Conservation (phyloP, 2,888 invertebrate genomes). For the Macropis europaea region DNA sequence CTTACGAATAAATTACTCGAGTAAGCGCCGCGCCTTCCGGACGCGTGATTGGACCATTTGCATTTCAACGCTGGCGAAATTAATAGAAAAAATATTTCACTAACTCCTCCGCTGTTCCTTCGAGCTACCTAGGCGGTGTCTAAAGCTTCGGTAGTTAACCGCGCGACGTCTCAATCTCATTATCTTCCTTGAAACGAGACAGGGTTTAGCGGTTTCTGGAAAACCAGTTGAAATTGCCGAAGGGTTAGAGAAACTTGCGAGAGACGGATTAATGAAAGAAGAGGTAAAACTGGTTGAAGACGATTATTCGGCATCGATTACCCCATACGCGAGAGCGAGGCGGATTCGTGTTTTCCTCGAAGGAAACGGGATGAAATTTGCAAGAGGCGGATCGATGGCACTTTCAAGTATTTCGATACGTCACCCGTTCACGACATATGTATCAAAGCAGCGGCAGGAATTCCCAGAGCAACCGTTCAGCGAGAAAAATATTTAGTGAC, state of each 20-base stretch:
- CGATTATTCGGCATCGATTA: not conserved
- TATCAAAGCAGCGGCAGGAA: constrained; percentile 49
- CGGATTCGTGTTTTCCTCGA: not conserved
- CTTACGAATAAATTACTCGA: constrained; percentile 70
- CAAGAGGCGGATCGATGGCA: constrained; percentile 37
- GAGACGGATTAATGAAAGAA: too few relatives aligned
- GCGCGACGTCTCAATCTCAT: not conserved
- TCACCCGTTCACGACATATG: constrained; percentile 38
- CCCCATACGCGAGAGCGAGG: not conserved
- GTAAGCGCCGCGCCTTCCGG: constrained; percentile 60
- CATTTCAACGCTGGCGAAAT: constrained; percentile 56
- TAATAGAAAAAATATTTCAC: constrained; percentile 51
- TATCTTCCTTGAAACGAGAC: too few relatives aligned
- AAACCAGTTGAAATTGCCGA: too few relatives aligned
- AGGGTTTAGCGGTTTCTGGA: too few relatives aligned
- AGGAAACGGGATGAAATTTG: constrained; percentile 4
- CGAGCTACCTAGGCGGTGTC: too few relatives aligned
- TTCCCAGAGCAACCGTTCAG: constrained; percentile 71
- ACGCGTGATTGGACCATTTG: constrained; percentile 64
- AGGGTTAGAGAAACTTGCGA: too few relatives aligned
- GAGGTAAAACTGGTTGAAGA: too few relatives aligned
- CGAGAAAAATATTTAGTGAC: constrained; percentile 79
- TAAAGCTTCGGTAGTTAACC: too few relatives aligned
- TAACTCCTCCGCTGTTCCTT: constrained; percentile 10
- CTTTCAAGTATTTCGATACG: constrained; percentile 21